Conservation (phyloP, 1,140 invertebrate species). For the Papilio helenus region DNA sequence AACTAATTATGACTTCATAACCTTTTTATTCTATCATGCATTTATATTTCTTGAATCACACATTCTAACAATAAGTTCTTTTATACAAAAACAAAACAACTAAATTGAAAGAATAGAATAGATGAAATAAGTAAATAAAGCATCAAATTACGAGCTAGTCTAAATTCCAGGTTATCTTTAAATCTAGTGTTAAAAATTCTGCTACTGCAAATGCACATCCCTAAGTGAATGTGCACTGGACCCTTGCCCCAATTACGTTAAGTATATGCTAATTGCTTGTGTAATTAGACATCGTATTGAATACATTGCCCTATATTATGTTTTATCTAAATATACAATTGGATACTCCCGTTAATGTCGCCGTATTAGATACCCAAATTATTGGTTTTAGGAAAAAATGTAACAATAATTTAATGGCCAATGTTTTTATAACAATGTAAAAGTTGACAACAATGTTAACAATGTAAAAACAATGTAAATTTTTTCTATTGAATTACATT, state of each 20-base stretch:
- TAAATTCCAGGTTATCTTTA: not conserved
- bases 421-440: too few species aligned
- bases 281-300: slow-evolving; percentile 26
- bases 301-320: slow-evolving; percentile 47
- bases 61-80: too few species aligned
- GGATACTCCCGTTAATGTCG: slow-evolving; percentile 39
- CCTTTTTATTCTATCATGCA: too few species aligned
- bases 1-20: too few species aligned
- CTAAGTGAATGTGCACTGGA: not conserved
- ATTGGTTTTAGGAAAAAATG: not conserved
- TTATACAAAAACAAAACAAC: too few species aligned
- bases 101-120: too few species aligned
- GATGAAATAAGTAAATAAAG: too few species aligned
- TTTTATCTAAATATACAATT: slow-evolving; percentile 44
- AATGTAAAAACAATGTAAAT: too few species aligned
- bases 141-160: too few species aligned
- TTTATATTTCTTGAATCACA: too few species aligned
- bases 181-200: not conserved
- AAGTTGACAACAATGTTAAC: too few species aligned
- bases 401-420: not conserved
- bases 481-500: not conserved
- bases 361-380: slow-evolving; percentile 32
- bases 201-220: not conserved
- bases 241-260: slow-evolving; percentile 16
- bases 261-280: slow-evolving; percentile 20